Conservation (phyloP, 2,797 vertebrate genomes). For the Triplophysa bombifrons region DNA sequence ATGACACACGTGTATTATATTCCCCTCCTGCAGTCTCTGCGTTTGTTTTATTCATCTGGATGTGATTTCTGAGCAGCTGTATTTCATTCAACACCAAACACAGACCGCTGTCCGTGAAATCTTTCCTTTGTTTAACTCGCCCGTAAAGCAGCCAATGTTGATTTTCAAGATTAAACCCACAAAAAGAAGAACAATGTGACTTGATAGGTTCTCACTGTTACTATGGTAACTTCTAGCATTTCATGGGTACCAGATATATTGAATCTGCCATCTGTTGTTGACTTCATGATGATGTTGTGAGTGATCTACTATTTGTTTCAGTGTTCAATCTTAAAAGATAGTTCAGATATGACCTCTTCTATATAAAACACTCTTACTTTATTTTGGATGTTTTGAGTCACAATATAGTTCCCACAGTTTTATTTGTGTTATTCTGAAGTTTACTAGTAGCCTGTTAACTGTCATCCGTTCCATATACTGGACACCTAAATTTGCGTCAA, state of each 20-base stretch:
- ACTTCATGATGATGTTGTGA: too few relatives aligned
- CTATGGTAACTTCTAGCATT: conserved; percentile 41
- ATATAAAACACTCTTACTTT: neutral
- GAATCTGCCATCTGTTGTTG: conserved; percentile 15
- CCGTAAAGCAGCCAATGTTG: conserved; percentile 16
- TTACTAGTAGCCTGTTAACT: too few relatives aligned
- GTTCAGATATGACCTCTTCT: too few relatives aligned
- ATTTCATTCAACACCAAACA: conserved; percentile 19
- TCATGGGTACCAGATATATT: conserved; percentile 27
- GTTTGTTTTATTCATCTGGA: conserved; percentile 1
- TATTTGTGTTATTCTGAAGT: too few relatives aligned
- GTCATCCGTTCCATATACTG: too few relatives aligned
- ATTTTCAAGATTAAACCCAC: conserved; percentile 33
- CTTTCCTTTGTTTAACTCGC: conserved; percentile 22
- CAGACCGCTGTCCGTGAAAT: conserved; percentile 11
- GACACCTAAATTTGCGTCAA: too few relatives aligned
- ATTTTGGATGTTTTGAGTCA: too few relatives aligned
- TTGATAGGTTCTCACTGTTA: conserved; percentile 43
- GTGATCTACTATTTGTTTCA: too few relatives aligned
- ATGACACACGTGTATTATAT: conserved; percentile 1
- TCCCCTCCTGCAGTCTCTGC: conserved; percentile 2
- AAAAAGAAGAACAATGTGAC: conserved; percentile 1
- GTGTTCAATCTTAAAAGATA: too few relatives aligned
- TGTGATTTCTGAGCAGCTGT: conserved; percentile 47
- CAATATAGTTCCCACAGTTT: too few relatives aligned